A percentile compares a stretch with the other conserved stretches of the same genome.
phyloP scores from a whole-genome alignment of 2,888 invertebrate species.

The Cyclophora albipunctata region DNA sequence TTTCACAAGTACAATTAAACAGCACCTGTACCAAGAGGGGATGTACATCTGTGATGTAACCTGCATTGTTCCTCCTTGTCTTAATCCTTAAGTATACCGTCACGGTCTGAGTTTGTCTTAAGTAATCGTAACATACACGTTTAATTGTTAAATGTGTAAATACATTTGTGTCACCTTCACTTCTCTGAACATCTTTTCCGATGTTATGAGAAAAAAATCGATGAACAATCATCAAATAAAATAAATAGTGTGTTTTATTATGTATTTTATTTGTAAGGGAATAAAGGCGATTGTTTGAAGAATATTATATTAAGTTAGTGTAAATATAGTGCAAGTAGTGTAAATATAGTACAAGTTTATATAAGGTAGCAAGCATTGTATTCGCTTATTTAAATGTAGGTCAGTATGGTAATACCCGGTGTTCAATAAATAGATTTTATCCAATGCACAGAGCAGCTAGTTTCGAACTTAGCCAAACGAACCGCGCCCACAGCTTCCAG shows the following conservation, averaged over 20 bases:
- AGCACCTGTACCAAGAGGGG: constrained; percentile 15
- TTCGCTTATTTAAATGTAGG: constrained; percentile 3
- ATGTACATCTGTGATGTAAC: constrained; percentile 5
- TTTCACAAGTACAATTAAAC: constrained; percentile 30
- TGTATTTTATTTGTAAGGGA: too few species aligned
- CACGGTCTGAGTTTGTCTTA: constrained; percentile 13
- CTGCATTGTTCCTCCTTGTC: constrained; percentile 9
- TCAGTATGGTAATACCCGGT: background rate
- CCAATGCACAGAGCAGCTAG: constrained; percentile 21
- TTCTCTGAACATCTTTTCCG: too few species aligned
- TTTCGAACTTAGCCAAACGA: constrained; percentile 29
- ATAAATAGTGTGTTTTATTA: too few species aligned
- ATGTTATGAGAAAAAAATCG: too few species aligned
- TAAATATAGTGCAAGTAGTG: too few species aligned
- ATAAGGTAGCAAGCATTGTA: too few species aligned
- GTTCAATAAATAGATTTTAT: constrained; percentile 13
- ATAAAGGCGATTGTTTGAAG: too few species aligned
- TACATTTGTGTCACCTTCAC: too few species aligned
- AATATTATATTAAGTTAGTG: too few species aligned
- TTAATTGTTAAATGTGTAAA: too few species aligned
- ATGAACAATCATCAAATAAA: too few species aligned
- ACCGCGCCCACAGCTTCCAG: constrained; percentile 53
- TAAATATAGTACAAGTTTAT: too few species aligned
- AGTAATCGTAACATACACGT: constrained; percentile 10
- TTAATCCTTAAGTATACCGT: constrained; percentile 15